Conservation (phyloP, 2,797 vertebrate species). For the Enteromius treurensis region DNA sequence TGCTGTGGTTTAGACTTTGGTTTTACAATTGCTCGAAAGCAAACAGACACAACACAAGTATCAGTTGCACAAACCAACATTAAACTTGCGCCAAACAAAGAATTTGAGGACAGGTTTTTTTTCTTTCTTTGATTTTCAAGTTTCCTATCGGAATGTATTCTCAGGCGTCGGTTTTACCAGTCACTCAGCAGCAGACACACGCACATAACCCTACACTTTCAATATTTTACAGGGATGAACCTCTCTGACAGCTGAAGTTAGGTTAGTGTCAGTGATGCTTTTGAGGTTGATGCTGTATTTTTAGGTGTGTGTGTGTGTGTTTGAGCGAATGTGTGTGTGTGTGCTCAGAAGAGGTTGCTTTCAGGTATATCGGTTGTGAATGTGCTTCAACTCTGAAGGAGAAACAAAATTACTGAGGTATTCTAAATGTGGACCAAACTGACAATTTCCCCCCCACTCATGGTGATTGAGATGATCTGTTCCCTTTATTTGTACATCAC, state of each 20-base stretch:
- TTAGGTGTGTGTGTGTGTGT: slow-evolving; percentile 14
- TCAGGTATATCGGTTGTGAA: slow-evolving; percentile 47
- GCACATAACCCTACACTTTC: slow-evolving; percentile 10
- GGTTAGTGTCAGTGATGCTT: slow-evolving; percentile 39
- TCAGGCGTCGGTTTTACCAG: slow-evolving; percentile 60
- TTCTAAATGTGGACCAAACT: slow-evolving; percentile 57
- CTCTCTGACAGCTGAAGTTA: slow-evolving; percentile 26
- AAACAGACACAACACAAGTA: slow-evolving; percentile 58
- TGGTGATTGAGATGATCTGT: slow-evolving; percentile 25
- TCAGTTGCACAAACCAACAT: slow-evolving; percentile 59
- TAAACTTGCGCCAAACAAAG: slow-evolving; percentile 43
- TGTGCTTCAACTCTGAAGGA: slow-evolving; percentile 53
- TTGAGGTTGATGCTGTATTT: slow-evolving; percentile 35
- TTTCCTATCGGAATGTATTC: slow-evolving; percentile 51
- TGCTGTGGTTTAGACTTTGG: slow-evolving; percentile 79
- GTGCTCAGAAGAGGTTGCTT: slow-evolving; percentile 44
- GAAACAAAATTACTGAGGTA: slow-evolving; percentile 48
- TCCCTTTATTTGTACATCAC: slow-evolving; percentile 4
- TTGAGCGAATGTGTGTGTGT: neutral
- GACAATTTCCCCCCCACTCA: slow-evolving; percentile 8
- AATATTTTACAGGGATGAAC: slow-evolving; percentile 38
- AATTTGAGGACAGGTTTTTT: slow-evolving; percentile 54
- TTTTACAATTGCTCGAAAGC: slow-evolving; percentile 70
- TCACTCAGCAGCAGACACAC: slow-evolving; percentile 25
- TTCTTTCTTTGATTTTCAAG: slow-evolving; percentile 52